Evolutionary conservation across 2,797 vertebrate genomes (phyloP).

Genomic region (Vespertilio murinus): DNA sequence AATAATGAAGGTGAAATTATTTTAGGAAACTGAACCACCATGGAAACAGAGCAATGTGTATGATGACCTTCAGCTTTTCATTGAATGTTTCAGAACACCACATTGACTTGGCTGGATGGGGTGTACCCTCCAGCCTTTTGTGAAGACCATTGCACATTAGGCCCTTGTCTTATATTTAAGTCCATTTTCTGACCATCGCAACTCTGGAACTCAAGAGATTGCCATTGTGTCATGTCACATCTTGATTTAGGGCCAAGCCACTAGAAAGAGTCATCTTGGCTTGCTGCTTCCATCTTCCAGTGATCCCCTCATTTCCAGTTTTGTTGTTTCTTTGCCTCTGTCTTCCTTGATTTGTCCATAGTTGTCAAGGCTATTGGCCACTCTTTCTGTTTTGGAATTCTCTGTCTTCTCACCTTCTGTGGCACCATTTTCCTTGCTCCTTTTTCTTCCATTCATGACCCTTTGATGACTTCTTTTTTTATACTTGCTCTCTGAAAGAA

Average conservation of each 20-base stretch:
- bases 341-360: not conserved
- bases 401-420: not conserved
- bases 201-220: not conserved
- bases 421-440: not conserved
- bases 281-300: not conserved
- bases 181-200: not conserved
- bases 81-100: not conserved
- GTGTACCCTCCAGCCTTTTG: fast-evolving
- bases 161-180: not conserved
- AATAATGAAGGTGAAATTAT: not conserved
- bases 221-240: not conserved
- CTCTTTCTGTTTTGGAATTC: not conserved
- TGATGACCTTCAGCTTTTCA: not conserved
- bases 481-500: not conserved
- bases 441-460: not conserved
- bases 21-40: not conserved
- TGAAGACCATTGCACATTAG: not conserved
- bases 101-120: not conserved
- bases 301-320: not conserved
- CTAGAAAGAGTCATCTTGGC: not conserved
- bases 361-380: not conserved
- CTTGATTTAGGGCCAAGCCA: not conserved
- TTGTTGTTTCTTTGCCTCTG: not conserved
- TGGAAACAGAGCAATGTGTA: not conserved
- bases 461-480: not conserved